Base-by-base conservation (phyloP, 2,888 invertebrate species). In the Apocheima hispidaria region DNA sequence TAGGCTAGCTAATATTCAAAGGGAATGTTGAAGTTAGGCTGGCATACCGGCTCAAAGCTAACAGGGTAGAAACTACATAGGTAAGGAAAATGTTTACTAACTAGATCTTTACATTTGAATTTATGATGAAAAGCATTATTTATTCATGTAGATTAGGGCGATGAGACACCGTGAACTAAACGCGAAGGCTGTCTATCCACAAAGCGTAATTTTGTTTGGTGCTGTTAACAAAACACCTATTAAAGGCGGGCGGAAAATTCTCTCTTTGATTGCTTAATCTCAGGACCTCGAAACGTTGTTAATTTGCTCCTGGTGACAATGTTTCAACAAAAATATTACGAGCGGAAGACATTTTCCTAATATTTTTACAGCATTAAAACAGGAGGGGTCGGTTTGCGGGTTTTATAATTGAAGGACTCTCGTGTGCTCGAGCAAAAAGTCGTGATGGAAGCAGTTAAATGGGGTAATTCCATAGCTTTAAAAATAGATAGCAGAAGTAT, bases 181-280 rank as follows among this genome's bases (percentile, higher is more conserved):
- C 58, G 58, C 53, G 52, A 56, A 41, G 63, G 60, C 60, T 20
- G 59, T 62, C 40, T 38, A 60, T 54, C 50, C 53, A 59, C 50
- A 60, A 41, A 63, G 59, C 56, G 63, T 69, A 68, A 70, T 71
- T 72, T 68, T 26, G 60, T 59, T 66, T 53, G 63, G 63, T 62
- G 57, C 54, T 70, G 64, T 71, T 72, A 71, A 71, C 68, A 65
- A 70, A 70, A 60, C 56, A 55, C 49, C 66, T 66, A 66, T 74
- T 74, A 68, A 66, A 56, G 62, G 61, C 36, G 60, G 26, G 51
- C 30, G 61, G 67, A 59, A 59, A 62, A 69, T 66, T 71, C 69
- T 57, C 62, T 53, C 66, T 70, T 73, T 74, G 73, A 74, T 77
- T 76, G 72, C 72, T 72, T 74, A 75, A 79, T 76, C 70, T 72